Evolutionary conservation across 2,888 invertebrate species (phyloP), one percentile per base, ranked within the genome.

Genomic region (Dicycla oo): DNA sequence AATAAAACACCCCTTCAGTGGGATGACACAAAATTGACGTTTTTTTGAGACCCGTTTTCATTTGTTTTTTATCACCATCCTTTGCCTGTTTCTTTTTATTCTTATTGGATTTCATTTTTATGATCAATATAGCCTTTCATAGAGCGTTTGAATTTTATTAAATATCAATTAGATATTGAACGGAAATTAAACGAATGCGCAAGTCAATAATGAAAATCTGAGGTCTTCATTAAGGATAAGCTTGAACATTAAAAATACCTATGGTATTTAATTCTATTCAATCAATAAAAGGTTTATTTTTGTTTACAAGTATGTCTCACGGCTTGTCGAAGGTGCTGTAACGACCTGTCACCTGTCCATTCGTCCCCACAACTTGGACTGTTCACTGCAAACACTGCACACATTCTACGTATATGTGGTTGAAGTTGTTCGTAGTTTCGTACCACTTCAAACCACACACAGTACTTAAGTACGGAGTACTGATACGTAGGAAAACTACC

Each of bases 11-110:
- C 82, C 80, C 77, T 75, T 78, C 67, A 69, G 70, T 71, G 76
- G 75, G 75, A 85, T 81, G 86, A 83, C 81, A 85, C 81, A 84
- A 83, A 86, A 88, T 88, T 88, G 85, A 84, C 87, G 82, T 76
- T 88, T 89, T n/a, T 89, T 88, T 89, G 86, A 87, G 84, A 88
- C 85, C 34, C 87, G 84, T 86, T 90, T 89, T 88, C 86, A 90
- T 92, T 91, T 88, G 85, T 88, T 82, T 73, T 92, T 92, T 92
- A 91, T 89, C 77, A 81, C 88, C 84, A 83, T 83, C 76, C 86
- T 77, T 73, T 65, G 72, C 82, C 84, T 84, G 84, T 82, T 87
- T 78, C 86, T 82, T 88, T 91, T 90, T 89, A 88, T 88, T 87
- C 87, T 89, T 88, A 90, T 90, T 89, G 87, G 86, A 86, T 87